Conservation (phyloP, 2,888 invertebrate genomes). For the Amphipyra berbera region DNA sequence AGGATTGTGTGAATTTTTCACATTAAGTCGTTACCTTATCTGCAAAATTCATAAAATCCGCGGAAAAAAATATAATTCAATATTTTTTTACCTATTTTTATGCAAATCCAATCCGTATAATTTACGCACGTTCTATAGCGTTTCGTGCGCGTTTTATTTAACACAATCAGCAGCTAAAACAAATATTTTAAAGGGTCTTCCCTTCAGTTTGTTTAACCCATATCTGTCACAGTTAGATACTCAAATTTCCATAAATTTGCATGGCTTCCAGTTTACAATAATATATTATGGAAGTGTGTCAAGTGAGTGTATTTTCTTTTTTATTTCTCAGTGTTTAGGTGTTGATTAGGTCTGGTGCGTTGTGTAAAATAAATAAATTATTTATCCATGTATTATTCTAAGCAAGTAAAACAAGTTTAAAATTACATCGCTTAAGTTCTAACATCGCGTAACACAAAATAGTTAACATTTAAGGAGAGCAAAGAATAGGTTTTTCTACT, state of each 20-base stretch:
- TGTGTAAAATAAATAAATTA: too few relatives aligned
- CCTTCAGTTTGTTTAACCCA: slow-evolving; percentile 14
- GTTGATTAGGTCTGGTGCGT: too few relatives aligned
- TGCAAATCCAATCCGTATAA: slow-evolving; percentile 18
- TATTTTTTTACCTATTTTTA: slow-evolving; percentile 4
- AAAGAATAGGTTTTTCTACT: too few relatives aligned
- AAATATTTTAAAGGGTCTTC: slow-evolving; percentile 27
- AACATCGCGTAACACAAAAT: too few relatives aligned
- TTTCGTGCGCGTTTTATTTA: neutral
- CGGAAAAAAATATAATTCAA: too few relatives aligned
- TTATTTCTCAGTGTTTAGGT: neutral
- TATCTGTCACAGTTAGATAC: slow-evolving; percentile 35
- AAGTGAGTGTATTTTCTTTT: neutral
- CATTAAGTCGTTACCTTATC: too few relatives aligned
- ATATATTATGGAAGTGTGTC: neutral
- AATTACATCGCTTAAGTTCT: too few relatives aligned
- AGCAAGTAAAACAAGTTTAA: too few relatives aligned
- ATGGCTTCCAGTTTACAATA: slow-evolving; percentile 16
- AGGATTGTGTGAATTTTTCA: too few relatives aligned
- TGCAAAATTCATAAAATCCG: too few relatives aligned
- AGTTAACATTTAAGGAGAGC: too few relatives aligned
- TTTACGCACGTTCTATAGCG: slow-evolving; percentile 22
- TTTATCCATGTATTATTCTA: too few relatives aligned
- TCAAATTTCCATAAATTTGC: slow-evolving; percentile 41
- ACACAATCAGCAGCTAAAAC: slow-evolving; percentile 17